Base-by-base conservation (phyloP, 2,888 invertebrate species). In the Cremastinae sp. region DNA sequence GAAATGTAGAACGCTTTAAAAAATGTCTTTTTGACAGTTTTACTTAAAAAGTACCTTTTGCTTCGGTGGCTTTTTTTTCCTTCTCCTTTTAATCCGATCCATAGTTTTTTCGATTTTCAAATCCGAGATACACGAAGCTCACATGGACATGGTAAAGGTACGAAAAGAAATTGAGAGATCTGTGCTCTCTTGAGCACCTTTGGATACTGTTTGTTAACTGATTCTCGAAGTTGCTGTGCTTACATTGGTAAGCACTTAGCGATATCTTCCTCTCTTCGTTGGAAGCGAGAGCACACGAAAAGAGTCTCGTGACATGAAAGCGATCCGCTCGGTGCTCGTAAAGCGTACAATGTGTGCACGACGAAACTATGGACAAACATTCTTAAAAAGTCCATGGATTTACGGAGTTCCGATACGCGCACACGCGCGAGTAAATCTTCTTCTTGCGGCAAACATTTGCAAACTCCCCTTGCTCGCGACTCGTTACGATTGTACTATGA, bases 211-310 rank as follows among this genome's bases (percentile, higher is more conserved):
- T 84, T 81, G 81, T 79, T 80, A 80, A 87, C 86, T 86, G 87
- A 84, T 84, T 83, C 81, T 81, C 78, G 58, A 79, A 78, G 76
- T 59, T 79, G 80, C 28, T 3, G 78, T 80, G 82, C 78, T 81
- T 80, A 82, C 84, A 86, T 87, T 85, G 85, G 80, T 78, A 80
- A 80, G 83, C 86, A 86, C 87, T 88, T 85, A 84, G 84, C 86
- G 84, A 85, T 88, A 86, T 87, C 87, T 86, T 85, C 84, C 82
- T 79, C 55, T 61, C 39, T 71, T 81, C 62, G 72, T 70, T 75
- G 59, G 51, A 47, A 74, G 74, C 59, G 59, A 76, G 65, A 58
- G 39, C 10, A 37, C 49, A 58, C 20, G 43, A 37, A 37, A 20
- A 4, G n/a, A n/a, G 14, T 37, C 51, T 61, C 16, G 64, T 49